phyloP scores from a whole-genome alignment of 2,888 invertebrate genomes.

The Pristionchus japonicus region DNA sequence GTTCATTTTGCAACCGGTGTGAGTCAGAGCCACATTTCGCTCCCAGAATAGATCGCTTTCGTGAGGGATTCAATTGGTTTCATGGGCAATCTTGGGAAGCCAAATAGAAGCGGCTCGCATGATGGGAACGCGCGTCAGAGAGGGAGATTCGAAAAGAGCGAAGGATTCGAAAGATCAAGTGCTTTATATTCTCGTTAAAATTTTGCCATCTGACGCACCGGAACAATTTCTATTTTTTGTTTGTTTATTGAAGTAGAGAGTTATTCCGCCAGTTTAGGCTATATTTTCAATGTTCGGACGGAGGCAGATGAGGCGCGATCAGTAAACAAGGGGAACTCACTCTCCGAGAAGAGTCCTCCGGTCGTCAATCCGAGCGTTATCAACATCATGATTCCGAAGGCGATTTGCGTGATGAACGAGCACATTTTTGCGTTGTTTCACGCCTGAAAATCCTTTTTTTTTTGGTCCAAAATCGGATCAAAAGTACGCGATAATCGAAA shows the following conservation, averaged over 20 bases:
- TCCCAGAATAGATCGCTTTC: not conserved
- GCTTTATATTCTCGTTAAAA: no score
- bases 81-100: not conserved
- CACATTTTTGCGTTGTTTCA: not conserved
- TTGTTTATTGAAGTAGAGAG: no score
- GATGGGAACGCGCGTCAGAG: not conserved
- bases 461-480: not conserved
- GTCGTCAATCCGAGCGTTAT: conserved; percentile 13
- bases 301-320: no score
- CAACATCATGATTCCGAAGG: conserved; percentile 31
- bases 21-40: not conserved
- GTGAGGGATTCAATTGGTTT: not conserved
- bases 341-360: conserved; percentile 18
- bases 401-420: conserved; percentile 41
- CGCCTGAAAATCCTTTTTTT: not conserved
- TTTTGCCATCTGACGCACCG: no score
- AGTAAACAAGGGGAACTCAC: not conserved
- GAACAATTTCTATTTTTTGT: no score
- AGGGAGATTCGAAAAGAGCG: not conserved
- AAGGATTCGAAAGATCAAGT: not conserved
- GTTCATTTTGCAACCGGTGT: not conserved
- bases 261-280: no score
- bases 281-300: no score
- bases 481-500: not conserved
- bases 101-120: not conserved